phyloP scores from a whole-genome alignment of 2,888 invertebrate species.

The Sympetrum striolatum region DNA sequence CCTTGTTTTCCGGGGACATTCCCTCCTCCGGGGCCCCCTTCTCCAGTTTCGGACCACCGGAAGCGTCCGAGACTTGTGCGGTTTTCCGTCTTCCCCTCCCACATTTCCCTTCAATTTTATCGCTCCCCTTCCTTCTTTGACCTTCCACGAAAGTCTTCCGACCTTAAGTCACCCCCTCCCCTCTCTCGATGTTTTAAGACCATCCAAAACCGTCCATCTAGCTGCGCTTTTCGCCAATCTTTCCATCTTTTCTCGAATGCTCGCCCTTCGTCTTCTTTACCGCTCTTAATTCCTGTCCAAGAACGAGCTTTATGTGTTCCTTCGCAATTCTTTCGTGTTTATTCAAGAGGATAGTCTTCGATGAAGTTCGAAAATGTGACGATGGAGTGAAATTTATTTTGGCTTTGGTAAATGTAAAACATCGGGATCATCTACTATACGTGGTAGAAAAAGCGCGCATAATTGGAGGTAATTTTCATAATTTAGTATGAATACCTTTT shows the following conservation, averaged over 20 bases:
- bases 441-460: too few relatives aligned
- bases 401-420: too few relatives aligned
- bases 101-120: not conserved
- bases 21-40: not conserved
- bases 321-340: too few relatives aligned
- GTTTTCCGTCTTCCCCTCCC: not conserved
- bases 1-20: not conserved
- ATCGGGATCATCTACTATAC: too few relatives aligned
- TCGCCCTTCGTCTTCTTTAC: not conserved
- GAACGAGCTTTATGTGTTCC: too few relatives aligned
- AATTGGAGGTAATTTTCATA: too few relatives aligned
- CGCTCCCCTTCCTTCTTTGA: not conserved
- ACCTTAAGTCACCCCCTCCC: not conserved
- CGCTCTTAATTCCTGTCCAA: not conserved
- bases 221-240: conserved; percentile 8
- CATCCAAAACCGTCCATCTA: conserved; percentile 14
- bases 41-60: conserved; percentile 11
- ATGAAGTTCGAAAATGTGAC: too few relatives aligned
- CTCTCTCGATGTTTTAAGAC: not conserved
- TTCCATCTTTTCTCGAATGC: not conserved
- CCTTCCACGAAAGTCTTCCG: not conserved
- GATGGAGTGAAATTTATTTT: too few relatives aligned
- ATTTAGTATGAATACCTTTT: too few relatives aligned
- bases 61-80: not conserved
- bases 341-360: too few relatives aligned